Evolutionary conservation across 2,113 vertebrate genomes (phyloP).

Genomic region (Equus quagga): DNA sequence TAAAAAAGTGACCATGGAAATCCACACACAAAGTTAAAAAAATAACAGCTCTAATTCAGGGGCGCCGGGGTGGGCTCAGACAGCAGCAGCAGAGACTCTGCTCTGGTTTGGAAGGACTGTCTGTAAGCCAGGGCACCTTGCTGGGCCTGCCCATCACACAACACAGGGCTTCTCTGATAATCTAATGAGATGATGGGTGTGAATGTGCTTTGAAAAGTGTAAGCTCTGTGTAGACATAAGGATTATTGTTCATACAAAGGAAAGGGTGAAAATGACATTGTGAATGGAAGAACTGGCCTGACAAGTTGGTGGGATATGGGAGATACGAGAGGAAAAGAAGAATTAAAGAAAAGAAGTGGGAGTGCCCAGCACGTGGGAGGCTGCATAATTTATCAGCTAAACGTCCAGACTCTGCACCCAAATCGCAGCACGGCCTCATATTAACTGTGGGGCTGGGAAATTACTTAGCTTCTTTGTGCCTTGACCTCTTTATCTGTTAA

Average conservation of each 20-base stretch:
- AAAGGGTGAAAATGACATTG: background rate
- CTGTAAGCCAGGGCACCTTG: background rate
- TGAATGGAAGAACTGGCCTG: background rate
- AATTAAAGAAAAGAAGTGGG: background rate
- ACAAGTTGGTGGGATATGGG: background rate
- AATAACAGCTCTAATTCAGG: background rate
- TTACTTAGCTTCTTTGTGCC: background rate
- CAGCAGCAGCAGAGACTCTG: accelerated
- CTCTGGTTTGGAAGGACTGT: background rate
- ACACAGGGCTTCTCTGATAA: background rate
- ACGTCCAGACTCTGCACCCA: background rate
- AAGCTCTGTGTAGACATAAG: background rate
- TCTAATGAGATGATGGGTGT: background rate
- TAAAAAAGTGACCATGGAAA: background rate
- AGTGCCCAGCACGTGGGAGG: accelerated
- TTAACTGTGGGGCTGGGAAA: background rate
- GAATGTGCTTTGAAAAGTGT: background rate
- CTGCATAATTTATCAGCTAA: background rate
- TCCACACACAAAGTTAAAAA: background rate
- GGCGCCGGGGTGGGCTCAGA: no score
- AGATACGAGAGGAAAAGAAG: background rate
- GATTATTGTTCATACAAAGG: background rate
- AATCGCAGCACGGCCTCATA: background rate
- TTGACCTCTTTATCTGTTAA: background rate
- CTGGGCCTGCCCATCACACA: background rate